Evolutionary conservation across 2,797 vertebrate species (phyloP).

Genomic region (Hemibagrus guttatus): DNA sequence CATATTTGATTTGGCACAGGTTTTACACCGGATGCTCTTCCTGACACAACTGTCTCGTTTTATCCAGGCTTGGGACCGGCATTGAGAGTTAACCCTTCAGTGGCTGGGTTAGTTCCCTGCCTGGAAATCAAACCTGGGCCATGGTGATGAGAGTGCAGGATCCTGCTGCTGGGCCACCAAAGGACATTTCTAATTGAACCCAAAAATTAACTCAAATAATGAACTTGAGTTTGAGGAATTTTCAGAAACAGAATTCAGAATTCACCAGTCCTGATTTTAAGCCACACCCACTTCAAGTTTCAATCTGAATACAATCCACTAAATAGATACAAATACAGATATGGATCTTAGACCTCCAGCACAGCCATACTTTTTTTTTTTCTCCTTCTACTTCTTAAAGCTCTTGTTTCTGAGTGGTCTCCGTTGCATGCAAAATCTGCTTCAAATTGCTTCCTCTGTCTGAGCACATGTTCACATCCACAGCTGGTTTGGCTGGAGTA

Average conservation of each 20-base stretch:
- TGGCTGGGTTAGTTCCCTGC: too few species aligned
- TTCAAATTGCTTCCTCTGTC: neutral
- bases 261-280: neutral
- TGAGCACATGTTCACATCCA: neutral
- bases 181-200: neutral
- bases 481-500: slow-evolving; percentile 7
- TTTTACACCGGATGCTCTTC: too few species aligned
- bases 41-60: too few species aligned
- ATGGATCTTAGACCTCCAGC: neutral
- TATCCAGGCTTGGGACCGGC: too few species aligned
- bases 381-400: neutral
- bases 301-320: neutral
- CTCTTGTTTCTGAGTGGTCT: neutral
- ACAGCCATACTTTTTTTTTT: neutral
- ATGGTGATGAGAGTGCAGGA: too few species aligned
- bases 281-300: neutral
- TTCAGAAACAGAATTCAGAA: neutral
- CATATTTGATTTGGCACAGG: too few species aligned
- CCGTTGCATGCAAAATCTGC: neutral
- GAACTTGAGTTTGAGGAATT: neutral
- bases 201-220: neutral
- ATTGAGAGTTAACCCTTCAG: too few species aligned
- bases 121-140: too few species aligned
- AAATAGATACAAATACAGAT: neutral
- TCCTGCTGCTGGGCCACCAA: too few species aligned